These are phyloP conservation scores for Mythimna loreyi DNA, from an alignment of 2,888 invertebrate species.

Conservation along the genomic window DNA sequence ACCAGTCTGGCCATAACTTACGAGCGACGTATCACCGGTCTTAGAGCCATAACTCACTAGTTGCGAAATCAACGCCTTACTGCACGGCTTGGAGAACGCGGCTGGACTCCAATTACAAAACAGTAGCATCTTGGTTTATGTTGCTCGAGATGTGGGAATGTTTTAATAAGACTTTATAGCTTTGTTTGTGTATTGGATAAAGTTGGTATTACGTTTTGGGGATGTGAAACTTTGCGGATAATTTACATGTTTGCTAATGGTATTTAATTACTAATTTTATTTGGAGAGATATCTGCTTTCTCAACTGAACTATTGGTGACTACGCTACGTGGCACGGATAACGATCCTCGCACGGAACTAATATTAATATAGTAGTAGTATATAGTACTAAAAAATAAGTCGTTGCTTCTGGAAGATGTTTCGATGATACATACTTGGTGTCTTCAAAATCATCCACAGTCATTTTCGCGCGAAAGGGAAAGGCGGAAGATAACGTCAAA, in stretches of 20 bases:
- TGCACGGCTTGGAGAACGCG: constrained; percentile 42
- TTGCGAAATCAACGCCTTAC: constrained; percentile 76
- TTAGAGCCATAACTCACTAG: constrained; percentile 78
- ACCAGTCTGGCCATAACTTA: constrained; percentile 79
- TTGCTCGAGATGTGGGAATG: constrained; percentile 14
- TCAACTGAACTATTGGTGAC: not conserved
- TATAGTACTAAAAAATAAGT: too few species aligned
- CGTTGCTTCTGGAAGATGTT: too few species aligned
- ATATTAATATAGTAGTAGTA: too few species aligned
- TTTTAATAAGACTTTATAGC: not conserved
- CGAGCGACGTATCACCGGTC: constrained; percentile 78
- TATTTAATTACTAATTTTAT: not conserved
- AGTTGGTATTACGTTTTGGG: not conserved
- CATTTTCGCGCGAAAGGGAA: too few species aligned
- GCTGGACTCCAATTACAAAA: constrained; percentile 58
- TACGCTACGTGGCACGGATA: too few species aligned
- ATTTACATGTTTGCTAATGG: not conserved
- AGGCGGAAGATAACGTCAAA: too few species aligned
- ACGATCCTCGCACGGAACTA: too few species aligned
- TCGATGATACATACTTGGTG: too few species aligned
- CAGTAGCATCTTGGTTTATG: constrained; percentile 60
- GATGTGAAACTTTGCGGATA: not conserved
- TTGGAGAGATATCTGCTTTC: not conserved
- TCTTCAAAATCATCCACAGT: too few species aligned
- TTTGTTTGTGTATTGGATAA: not conserved